phyloP scores from a whole-genome alignment of 2,888 invertebrate species.

The Lottia scabra region DNA sequence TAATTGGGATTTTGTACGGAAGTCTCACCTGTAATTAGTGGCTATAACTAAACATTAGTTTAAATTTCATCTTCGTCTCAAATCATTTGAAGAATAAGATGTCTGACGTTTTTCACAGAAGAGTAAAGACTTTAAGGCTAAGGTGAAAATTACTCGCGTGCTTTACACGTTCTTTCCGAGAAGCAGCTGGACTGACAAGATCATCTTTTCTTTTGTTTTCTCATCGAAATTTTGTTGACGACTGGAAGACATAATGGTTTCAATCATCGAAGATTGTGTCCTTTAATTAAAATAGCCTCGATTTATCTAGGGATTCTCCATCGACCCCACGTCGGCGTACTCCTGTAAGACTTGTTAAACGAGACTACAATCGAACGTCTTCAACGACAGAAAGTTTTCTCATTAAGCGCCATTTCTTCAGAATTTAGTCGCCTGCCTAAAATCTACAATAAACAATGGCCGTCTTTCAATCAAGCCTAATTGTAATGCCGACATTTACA shows the following conservation, averaged over 20 bases:
- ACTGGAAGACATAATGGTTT: not conserved
- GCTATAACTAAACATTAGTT: not conserved
- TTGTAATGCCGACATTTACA: not conserved
- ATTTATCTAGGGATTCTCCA: no score
- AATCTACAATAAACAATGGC: conserved; percentile 1
- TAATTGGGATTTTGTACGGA: not conserved
- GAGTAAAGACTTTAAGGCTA: no score
- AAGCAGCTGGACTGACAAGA: not conserved
- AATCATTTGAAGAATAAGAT: no score
- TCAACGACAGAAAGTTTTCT: not conserved
- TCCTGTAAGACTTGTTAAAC: no score
- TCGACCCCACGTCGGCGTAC: no score
- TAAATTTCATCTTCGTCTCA: no score
- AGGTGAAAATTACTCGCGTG: not conserved
- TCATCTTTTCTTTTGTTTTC: not conserved
- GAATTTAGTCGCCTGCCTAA: not conserved
- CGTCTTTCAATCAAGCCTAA: not conserved
- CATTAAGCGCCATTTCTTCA: not conserved
- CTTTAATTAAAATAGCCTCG: not conserved
- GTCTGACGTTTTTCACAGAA: no score
- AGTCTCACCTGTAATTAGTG: not conserved
- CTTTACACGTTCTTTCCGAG: not conserved
- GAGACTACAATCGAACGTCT: not conserved
- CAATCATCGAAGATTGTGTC: not conserved
- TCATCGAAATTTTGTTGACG: not conserved